Evolutionary conservation across 64 coral and sea anemone species (phyloP), one percentile per base, ranked within the genome.

Genomic region (Montipora capricornis): DNA sequence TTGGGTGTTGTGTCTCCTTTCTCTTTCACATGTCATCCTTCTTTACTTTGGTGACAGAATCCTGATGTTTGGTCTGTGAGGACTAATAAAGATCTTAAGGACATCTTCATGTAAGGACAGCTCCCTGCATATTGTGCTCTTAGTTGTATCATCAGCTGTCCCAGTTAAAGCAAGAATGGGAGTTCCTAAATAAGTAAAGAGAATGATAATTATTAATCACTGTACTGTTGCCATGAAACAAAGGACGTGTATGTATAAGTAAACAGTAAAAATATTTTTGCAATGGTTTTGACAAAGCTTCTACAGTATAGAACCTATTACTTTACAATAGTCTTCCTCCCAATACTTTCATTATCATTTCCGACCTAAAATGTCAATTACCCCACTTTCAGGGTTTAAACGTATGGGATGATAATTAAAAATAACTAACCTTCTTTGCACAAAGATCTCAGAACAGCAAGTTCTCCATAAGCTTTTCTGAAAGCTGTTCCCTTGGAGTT

Each of bases 1-100:
- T 85, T 92, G 4, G 70, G 80, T 10, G 47, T 85, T 45, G n/a
- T 51, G 11, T 26, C 20, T 50, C 81, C 81, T 57, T 84, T 74
- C 83, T 83, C 80, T 47, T 92, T 64, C 0, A 78, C 88, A 90
- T 90, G 26, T 13, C 70, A 10, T 70, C 69, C 20, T 91, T 91
- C 9, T 76, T 70, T 74, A 57, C 71, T 75, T 75, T 37, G 46
- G 6, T 51, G 16, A 91, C 60, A 26, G 76, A 73, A 80, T 73
- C 77, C 77, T 48, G 16, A 91, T 17, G 20, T 80, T 91, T 12
- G 15, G 13, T 44, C 74, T 76, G 87, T 89, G 6, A 17, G 70
- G 74, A 52, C 87, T 78, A 66, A 57, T 90, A 29, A 90, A 61
- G 26, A 78, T 10, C 58, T 90, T 79, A 37, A 51, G 45, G 45